Percentiles rank a stretch among this genome's conserved stretches.
phyloP scores from a whole-genome alignment of 1,140 invertebrate genomes.

The Coboldia fuscipes region DNA sequence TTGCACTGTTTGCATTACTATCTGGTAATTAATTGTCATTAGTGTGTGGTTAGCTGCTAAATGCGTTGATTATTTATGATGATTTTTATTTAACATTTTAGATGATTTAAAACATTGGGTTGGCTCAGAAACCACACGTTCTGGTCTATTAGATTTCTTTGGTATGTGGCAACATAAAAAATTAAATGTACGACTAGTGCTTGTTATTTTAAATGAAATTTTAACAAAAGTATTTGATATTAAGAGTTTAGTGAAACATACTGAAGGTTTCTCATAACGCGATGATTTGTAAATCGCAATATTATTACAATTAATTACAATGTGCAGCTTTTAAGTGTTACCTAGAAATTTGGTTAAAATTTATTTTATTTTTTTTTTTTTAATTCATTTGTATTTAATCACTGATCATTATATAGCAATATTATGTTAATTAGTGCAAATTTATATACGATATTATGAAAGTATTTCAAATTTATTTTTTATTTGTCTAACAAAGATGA shows the following conservation, averaged over 20 bases:
- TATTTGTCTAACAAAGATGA: too few species aligned
- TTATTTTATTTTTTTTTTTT: too few species aligned
- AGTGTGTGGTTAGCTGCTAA: background rate
- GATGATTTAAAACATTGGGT: constrained; percentile 84
- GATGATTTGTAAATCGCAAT: too few species aligned
- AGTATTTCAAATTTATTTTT: too few species aligned
- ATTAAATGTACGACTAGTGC: constrained; percentile 66
- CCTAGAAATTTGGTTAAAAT: too few species aligned
- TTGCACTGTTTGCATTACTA: constrained; percentile 25
- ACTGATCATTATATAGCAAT: too few species aligned
- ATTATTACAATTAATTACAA: too few species aligned
- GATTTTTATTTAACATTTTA: constrained; percentile 16
- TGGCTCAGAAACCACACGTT: constrained; percentile 69
- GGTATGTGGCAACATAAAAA: constrained; percentile 69
- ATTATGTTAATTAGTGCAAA: too few species aligned
- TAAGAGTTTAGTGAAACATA: constrained; percentile 40
- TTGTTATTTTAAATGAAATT: constrained; percentile 71
- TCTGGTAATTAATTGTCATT: background rate
- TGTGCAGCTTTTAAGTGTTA: too few species aligned
- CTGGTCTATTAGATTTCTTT: constrained; percentile 73
- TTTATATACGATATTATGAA: too few species aligned
- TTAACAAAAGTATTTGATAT: constrained; percentile 54
- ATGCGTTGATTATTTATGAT: background rate
- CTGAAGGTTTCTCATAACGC: too few species aligned
- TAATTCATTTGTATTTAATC: too few species aligned